Conservation (phyloP, 2,888 invertebrate species). For the Drosophila paranaensis region DNA sequence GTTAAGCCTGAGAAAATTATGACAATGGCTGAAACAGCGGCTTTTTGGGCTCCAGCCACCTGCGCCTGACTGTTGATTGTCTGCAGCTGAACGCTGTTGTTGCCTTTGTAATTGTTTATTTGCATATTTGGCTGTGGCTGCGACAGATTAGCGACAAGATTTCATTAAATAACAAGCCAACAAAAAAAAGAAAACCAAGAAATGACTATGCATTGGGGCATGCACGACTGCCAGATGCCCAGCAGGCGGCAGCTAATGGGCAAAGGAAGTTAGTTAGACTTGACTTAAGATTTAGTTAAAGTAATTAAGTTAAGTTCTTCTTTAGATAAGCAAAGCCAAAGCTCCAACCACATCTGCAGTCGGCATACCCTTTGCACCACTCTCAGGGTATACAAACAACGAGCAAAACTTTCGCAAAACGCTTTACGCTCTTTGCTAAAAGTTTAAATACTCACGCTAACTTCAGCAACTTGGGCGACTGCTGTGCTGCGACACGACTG, state of each 20-base stretch:
- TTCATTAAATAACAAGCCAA: slow-evolving; percentile 67
- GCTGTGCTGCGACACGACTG: neutral
- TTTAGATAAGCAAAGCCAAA: no score
- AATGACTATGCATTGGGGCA: neutral
- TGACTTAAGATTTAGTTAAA: neutral
- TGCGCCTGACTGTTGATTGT: slow-evolving; percentile 63
- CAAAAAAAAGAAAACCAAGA: neutral
- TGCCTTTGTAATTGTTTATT: slow-evolving; percentile 66
- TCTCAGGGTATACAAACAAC: neutral
- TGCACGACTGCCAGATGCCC: neutral
- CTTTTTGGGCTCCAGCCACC: slow-evolving; percentile 43
- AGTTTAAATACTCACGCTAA: slow-evolving; percentile 9
- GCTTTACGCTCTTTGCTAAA: slow-evolving; percentile 37
- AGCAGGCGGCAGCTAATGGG: neutral
- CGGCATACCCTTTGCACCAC: neutral
- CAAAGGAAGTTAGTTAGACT: neutral
- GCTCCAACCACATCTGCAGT: neutral
- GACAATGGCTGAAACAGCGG: slow-evolving; percentile 42
- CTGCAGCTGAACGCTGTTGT: slow-evolving; percentile 38
- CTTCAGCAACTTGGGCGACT: neutral
- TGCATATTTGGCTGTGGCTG: slow-evolving; percentile 70
- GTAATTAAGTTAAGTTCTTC: neutral
- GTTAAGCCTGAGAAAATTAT: slow-evolving; percentile 55
- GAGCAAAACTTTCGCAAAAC: slow-evolving; percentile 24
- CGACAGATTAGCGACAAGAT: slow-evolving; percentile 73